phyloP scores from a whole-genome alignment of 2,797 vertebrate genomes.

The Gadopsis marmoratus region DNA sequence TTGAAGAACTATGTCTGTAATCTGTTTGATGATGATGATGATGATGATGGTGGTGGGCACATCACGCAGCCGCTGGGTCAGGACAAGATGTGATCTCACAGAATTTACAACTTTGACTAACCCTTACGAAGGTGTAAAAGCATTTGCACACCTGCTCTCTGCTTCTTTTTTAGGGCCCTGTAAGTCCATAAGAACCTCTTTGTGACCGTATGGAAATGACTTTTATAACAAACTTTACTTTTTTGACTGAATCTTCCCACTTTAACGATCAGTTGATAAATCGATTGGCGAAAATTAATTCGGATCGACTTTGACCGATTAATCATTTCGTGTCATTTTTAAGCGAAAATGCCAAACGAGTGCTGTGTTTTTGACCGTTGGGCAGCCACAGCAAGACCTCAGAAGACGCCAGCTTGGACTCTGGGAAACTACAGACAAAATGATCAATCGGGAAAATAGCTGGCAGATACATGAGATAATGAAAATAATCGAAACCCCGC shows the following conservation, averaged over 20 bases:
- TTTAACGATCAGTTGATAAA: background rate
- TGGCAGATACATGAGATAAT: background rate
- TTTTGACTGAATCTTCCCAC: background rate
- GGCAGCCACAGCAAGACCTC: background rate
- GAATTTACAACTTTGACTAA: background rate
- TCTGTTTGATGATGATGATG: background rate
- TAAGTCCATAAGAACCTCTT: background rate
- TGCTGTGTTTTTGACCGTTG: background rate
- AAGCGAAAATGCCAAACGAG: background rate
- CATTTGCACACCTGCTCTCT: background rate
- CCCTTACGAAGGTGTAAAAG: background rate
- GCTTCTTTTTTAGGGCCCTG: background rate
- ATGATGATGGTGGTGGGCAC: background rate
- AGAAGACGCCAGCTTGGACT: background rate
- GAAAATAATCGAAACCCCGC: background rate
- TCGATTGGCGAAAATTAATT: background rate
- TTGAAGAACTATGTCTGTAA: background rate
- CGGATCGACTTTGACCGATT: background rate
- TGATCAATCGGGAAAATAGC: background rate
- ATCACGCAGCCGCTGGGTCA: slow-evolving; percentile 1
- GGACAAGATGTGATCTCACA: background rate
- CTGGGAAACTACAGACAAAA: background rate
- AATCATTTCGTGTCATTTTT: background rate
- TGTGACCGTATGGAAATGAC: background rate
- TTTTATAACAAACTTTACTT: background rate